These are phyloP conservation scores for Grammomys surdaster DNA, from an alignment of 2,113 vertebrate genomes.

Conservation along the genomic window DNA sequence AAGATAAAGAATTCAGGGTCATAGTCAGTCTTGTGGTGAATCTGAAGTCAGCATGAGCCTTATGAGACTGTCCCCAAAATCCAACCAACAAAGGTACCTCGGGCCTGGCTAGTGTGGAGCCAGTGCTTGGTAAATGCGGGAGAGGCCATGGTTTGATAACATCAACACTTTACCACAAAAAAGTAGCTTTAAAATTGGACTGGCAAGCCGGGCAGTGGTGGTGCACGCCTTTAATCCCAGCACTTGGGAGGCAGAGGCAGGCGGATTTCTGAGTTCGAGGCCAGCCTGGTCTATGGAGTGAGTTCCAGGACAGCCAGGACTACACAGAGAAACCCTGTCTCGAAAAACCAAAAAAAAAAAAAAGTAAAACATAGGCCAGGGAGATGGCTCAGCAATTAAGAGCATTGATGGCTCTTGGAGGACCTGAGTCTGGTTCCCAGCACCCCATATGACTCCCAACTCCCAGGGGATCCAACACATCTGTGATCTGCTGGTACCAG, in stretches of 20 bases:
- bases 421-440: not conserved
- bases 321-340: no score
- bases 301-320: no score
- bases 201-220: no score
- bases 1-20: not conserved
- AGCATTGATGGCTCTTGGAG: not conserved
- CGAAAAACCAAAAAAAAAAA: no score
- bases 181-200: not conserved
- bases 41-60: not conserved
- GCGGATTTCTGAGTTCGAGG: no score
- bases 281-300: no score
- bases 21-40: not conserved
- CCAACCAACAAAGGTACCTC: not conserved
- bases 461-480: not conserved
- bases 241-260: no score
- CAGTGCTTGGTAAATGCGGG: not conserved
- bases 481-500: not conserved
- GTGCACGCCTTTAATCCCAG: not conserved
- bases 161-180: not conserved
- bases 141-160: not conserved
- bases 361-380: not conserved
- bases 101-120: not conserved
- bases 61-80: not conserved
- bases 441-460: not conserved
- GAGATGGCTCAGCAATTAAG: not conserved